Conservation (phyloP, 2,888 invertebrate species). For the Thysanoteuthis rhombus region DNA sequence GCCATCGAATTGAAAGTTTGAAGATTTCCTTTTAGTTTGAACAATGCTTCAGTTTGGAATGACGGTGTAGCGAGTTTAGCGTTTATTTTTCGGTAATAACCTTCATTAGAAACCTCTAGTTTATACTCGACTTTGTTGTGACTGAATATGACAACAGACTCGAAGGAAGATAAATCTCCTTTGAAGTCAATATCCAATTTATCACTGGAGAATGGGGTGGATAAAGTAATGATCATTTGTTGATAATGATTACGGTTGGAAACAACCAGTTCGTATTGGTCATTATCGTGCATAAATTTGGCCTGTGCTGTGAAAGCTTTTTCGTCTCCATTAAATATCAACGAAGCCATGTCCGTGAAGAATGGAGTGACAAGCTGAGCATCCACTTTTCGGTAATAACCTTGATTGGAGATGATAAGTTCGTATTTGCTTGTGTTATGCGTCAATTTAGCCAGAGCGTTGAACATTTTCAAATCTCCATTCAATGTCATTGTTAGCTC, state of each 20-base stretch:
- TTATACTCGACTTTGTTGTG: no score
- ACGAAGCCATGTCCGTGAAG: not conserved
- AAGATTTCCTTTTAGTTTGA: no score
- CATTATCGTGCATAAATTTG: not conserved
- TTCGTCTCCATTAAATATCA: not conserved
- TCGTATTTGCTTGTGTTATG: not conserved
- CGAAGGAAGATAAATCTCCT: no score
- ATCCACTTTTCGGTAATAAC: constrained; percentile 35
- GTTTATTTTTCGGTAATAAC: no score
- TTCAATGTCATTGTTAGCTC: constrained; percentile 20
- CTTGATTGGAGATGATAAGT: not conserved
- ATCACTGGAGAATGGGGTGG: not conserved
- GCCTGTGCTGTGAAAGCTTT: not conserved
- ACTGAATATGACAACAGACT: no score
- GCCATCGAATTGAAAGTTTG: not conserved
- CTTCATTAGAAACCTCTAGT: no score
- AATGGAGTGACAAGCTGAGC: constrained; percentile 33
- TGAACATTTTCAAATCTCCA: constrained; percentile 34
- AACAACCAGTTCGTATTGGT: no score
- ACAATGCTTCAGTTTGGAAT: no score
- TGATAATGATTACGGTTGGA: no score
- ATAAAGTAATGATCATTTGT: no score
- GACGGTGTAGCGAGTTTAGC: no score
- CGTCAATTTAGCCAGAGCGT: not conserved
- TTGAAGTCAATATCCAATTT: no score